Evolutionary conservation across 64 coral and sea anemone species (phyloP).

Genomic region (Anthopleura sola): DNA sequence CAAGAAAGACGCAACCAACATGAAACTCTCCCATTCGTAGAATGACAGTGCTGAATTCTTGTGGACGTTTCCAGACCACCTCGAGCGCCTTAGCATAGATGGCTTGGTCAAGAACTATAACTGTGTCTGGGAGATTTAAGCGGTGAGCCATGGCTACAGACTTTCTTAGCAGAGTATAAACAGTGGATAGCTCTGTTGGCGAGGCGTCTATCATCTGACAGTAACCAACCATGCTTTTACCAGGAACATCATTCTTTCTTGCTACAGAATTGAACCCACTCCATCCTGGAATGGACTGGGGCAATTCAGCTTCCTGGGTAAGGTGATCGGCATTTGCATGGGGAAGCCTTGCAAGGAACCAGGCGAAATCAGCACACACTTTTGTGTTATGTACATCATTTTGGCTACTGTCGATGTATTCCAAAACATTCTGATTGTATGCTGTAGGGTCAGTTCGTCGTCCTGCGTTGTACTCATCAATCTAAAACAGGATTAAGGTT

Average conservation of each 20-base stretch:
- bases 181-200: slow-evolving; percentile 16
- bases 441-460: too few relatives aligned
- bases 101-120: slow-evolving; percentile 17
- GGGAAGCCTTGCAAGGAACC: too few relatives aligned
- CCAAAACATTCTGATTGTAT: too few relatives aligned
- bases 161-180: background rate
- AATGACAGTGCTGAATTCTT: background rate
- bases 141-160: background rate
- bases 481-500: too few relatives aligned
- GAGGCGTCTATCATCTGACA: slow-evolving; percentile 29
- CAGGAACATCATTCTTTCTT: background rate
- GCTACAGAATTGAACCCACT: too few relatives aligned
- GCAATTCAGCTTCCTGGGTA: too few relatives aligned
- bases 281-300: too few relatives aligned
- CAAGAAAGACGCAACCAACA: background rate
- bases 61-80: background rate
- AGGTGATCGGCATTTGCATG: too few relatives aligned
- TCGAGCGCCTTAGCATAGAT: background rate
- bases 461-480: too few relatives aligned
- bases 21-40: background rate
- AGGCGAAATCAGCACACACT: too few relatives aligned
- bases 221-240: slow-evolving; percentile 10
- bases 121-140: background rate
- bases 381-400: too few relatives aligned
- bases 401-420: too few relatives aligned